These are phyloP conservation scores for Eriocheir sinensis DNA, from an alignment of 1,140 invertebrate species.

Conservation along the genomic window DNA sequence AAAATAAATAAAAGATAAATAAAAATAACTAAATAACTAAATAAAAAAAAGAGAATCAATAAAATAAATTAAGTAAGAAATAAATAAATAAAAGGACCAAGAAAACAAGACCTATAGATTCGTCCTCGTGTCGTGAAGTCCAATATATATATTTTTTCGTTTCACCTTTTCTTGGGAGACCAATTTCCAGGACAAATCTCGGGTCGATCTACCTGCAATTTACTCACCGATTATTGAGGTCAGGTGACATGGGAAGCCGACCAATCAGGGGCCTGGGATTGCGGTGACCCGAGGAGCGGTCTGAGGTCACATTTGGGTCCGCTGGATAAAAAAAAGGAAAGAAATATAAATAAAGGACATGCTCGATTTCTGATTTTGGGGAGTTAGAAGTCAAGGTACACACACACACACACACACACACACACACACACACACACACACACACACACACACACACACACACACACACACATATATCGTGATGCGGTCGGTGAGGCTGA, in stretches of 20 bases:
- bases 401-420: no score
- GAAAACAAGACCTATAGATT: not conserved
- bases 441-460: no score
- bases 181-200: not conserved
- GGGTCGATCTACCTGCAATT: conserved; percentile 3
- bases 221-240: not conserved
- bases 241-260: not conserved
- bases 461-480: no score
- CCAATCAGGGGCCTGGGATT: not conserved
- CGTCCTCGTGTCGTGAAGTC: not conserved
- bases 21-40: not conserved
- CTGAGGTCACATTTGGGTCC: not conserved
- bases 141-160: not conserved
- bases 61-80: not conserved
- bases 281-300: not conserved
- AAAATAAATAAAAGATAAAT: not conserved
- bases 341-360: no score
- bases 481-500: no score
- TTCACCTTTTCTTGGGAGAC: not conserved
- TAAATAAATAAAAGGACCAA: not conserved
- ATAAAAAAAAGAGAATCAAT: not conserved
- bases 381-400: no score
- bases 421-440: no score
- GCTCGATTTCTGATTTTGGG: no score
- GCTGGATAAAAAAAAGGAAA: not conserved